Percentiles rank a stretch among this genome's conserved stretches.
These are phyloP conservation scores for Branchellion lobata DNA, from an alignment of 2,888 invertebrate species.

Conservation along the genomic window DNA sequence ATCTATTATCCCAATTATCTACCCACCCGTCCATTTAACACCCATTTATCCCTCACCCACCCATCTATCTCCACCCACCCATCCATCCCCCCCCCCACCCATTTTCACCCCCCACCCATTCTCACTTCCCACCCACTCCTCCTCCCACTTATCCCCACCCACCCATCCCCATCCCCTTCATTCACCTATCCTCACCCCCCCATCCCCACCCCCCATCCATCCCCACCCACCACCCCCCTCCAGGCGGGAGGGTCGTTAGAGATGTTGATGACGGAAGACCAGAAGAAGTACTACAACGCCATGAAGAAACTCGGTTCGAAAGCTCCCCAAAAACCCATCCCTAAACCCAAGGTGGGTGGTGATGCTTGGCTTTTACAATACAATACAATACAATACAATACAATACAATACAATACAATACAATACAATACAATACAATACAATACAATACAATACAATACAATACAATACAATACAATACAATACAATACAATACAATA, in stretches of 20 bases:
- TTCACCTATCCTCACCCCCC: no score
- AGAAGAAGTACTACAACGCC: constrained; percentile 83
- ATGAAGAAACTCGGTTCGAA: constrained; percentile 99
- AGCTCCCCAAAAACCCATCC: constrained; percentile 95
- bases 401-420: constrained; percentile 21
- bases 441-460: constrained; percentile 21
- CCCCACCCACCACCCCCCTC: neutral
- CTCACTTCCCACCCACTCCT: no score
- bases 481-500: constrained; percentile 21
- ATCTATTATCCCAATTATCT: no score
- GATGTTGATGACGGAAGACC: constrained; percentile 87
- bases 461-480: constrained; percentile 17
- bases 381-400: constrained; percentile 21
- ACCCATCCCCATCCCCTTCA: no score
- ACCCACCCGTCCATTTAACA: no score
- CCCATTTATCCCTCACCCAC: no score
- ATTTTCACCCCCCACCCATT: no score
- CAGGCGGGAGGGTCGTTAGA: constrained; percentile 89
- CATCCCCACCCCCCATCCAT: no score
- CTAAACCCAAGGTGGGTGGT: constrained; percentile 82
- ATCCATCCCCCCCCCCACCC: no score
- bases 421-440: constrained; percentile 21
- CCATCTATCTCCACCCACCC: no score
- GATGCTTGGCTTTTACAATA: neutral
- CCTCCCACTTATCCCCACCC: no score